Base-by-base conservation (phyloP, 2,888 invertebrate species). In the Dexiosoma caninum region DNA sequence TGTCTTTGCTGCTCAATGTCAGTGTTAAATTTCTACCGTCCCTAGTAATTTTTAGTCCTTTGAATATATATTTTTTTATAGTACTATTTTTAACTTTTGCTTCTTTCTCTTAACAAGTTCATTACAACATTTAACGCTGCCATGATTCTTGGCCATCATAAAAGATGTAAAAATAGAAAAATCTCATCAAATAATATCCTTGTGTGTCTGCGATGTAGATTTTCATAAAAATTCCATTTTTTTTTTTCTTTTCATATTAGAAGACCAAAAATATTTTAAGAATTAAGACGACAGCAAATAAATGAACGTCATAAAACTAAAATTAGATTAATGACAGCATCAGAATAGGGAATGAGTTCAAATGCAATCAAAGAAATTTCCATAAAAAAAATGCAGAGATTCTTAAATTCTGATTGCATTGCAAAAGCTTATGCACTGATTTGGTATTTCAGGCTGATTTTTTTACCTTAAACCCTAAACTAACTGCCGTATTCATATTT, bases 71-170 rank as follows among this genome's bases (percentile, higher is more conserved):
- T 59, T 14, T 60, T 51, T 19, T 67, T 51, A 16, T 16, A 14
- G n/a, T n/a, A n/a, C n/a, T n/a, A n/a, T n/a, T 51, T 42, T 44
- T 51, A 10, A 8, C 10, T 70, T 16, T 21, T 35, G 9, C 0
- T 14, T 35, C 10, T 42, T n/a, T 21, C 37, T 53, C 46, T 46
- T 44, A 23, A 76, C 66, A 76, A 80, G 71, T 80, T 80, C 60
- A 71, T 80, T 80, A 71, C 16, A 55, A 37, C 46, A 60, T 76
- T 71, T 62, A 76, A 62, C 51, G 44, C 53, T 55, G 32, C 16
- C 53, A 57, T 59, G 53, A 60, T 76, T 32, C 30, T 49, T 30
- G 8, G 37, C 51, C 53, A 53, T 70, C 57, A 64, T 44, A 23
- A 59, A 53, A 42, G 23, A 59, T 59, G 10, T n/a, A n/a, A n/a